Conservation (phyloP, 2,888 invertebrate species). For the Cenopis cana region DNA sequence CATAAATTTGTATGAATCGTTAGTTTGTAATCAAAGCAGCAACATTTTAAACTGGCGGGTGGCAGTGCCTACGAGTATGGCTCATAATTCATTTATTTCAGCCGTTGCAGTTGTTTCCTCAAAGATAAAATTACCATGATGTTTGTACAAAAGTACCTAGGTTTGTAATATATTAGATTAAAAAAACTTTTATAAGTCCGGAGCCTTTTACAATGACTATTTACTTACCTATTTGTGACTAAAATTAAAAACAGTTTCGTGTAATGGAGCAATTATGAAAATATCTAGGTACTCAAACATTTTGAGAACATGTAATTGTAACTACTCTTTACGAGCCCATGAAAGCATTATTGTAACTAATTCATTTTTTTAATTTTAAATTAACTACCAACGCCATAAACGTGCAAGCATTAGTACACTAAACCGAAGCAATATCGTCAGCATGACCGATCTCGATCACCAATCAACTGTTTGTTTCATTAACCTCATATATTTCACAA, state of each 20-base stretch:
- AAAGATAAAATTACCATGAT: no score
- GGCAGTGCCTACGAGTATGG: not conserved
- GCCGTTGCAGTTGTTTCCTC: no score
- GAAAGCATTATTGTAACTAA: not conserved
- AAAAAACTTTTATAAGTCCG: not conserved
- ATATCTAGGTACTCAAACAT: not conserved
- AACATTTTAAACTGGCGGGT: no score
- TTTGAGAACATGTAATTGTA: no score
- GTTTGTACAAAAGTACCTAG: no score
- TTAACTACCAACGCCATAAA: slow-evolving; percentile 4
- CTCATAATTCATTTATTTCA: not conserved
- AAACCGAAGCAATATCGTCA: slow-evolving; percentile 57
- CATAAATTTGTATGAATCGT: no score
- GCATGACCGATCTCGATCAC: slow-evolving; percentile 66
- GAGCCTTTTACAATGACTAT: not conserved
- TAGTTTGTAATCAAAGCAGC: no score
- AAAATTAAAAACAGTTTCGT: not conserved
- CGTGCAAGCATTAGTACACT: slow-evolving; percentile 10
- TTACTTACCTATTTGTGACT: not conserved
- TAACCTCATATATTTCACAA: not conserved
- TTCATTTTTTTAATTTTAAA: not conserved
- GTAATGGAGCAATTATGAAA: not conserved
- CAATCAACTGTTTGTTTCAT: slow-evolving; percentile 51
- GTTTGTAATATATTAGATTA: no score
- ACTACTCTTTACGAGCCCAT: not conserved